Conservation (phyloP, 1,140 invertebrate species). For the Lepidurus apus region DNA sequence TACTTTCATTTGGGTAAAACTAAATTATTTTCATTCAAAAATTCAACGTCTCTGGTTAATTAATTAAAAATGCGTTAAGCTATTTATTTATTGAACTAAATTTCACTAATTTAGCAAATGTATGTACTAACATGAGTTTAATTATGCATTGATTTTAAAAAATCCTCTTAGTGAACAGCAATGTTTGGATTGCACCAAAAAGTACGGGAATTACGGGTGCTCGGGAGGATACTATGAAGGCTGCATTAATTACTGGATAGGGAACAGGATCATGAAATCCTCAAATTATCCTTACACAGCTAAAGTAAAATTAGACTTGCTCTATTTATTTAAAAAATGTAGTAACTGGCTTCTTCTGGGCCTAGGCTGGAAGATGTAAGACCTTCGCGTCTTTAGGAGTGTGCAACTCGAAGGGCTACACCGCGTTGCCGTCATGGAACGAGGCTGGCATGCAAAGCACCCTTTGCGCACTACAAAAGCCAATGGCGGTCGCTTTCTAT, state of each 20-base stretch:
- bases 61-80: background rate
- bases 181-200: conserved; percentile 22
- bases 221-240: conserved; percentile 24
- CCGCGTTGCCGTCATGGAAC: background rate
- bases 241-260: background rate
- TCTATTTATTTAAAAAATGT: background rate
- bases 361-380: conserved; percentile 17
- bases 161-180: conserved; percentile 21
- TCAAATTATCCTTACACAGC: conserved; percentile 25
- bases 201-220: background rate
- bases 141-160: background rate
- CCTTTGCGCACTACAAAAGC: conserved; percentile 48
- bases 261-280: background rate
- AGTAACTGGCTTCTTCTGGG: background rate
- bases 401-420: background rate
- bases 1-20: background rate
- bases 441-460: background rate
- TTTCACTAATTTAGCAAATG: too few species aligned
- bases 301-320: background rate
- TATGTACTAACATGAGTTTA: too few species aligned
- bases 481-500: conserved; percentile 50
- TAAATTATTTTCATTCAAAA: background rate
- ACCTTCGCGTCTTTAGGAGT: background rate
- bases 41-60: background rate
- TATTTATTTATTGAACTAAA: background rate